phyloP scores from a whole-genome alignment of 1,140 invertebrate species.

The Dinoponera quadriceps region DNA sequence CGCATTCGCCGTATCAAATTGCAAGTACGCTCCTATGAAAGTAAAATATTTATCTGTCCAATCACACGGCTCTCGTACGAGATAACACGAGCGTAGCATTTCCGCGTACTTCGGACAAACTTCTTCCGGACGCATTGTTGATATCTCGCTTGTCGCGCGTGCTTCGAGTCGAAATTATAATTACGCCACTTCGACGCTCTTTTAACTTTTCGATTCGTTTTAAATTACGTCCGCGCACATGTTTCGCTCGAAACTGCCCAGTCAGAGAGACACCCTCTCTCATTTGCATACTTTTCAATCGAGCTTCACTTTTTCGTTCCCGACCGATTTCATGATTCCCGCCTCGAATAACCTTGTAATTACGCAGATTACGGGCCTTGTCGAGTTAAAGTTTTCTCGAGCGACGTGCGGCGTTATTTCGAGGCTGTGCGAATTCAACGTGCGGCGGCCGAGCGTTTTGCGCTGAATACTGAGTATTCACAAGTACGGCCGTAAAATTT shows the following conservation, averaged over 20 bases:
- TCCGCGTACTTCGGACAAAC: constrained; percentile 9
- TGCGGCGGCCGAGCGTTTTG: background rate
- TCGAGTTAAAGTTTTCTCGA: background rate
- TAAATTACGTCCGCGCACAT: too few relatives aligned
- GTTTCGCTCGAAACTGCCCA: too few relatives aligned
- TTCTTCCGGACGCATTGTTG: constrained; percentile 35
- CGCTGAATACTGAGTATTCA: background rate
- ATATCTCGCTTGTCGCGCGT: too few relatives aligned
- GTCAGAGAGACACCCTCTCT: background rate
- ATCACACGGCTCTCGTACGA: constrained; percentile 12
- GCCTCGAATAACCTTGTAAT: constrained; percentile 18
- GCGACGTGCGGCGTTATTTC: background rate
- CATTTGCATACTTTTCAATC: background rate
- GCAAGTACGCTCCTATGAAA: constrained; percentile 7
- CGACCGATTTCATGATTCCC: background rate
- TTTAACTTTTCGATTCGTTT: too few relatives aligned
- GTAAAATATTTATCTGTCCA: constrained; percentile 49
- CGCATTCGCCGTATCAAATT: constrained; percentile 12
- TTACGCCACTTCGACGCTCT: too few relatives aligned
- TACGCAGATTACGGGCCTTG: constrained; percentile 20
- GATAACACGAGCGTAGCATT: background rate
- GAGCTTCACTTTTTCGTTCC: background rate
- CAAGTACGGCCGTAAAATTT: background rate
- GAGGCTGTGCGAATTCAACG: background rate
- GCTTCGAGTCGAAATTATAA: too few relatives aligned